These are phyloP conservation scores for Ochotona curzoniae DNA, from an alignment of 2,113 vertebrate species.

Conservation along the genomic window DNA sequence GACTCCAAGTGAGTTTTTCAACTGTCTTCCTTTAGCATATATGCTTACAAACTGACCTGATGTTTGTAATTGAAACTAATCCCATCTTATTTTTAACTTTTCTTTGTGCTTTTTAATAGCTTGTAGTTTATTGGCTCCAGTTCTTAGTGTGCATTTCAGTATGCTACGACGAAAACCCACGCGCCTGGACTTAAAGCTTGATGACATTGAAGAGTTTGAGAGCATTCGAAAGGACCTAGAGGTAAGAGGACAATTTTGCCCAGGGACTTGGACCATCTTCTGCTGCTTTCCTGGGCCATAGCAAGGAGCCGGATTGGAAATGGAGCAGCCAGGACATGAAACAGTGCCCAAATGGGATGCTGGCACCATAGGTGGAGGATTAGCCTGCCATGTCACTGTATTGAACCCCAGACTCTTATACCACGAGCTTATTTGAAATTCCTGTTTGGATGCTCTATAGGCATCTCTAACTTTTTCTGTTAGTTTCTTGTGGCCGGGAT, in stretches of 20 bases:
- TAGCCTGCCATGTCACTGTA: no score
- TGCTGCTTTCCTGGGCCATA: no score
- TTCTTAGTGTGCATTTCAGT: constrained; percentile 13
- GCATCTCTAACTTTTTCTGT: neutral
- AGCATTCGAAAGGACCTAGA: constrained; percentile 95
- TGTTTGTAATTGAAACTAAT: constrained; percentile 6
- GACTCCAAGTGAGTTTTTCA: neutral
- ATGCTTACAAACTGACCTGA: constrained; percentile 25
- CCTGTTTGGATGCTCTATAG: neutral
- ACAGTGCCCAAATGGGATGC: no score
- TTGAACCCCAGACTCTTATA: neutral
- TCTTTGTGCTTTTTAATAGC: constrained; percentile 47
- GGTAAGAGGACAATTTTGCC: constrained; percentile 83
- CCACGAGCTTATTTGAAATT: constrained; percentile 12
- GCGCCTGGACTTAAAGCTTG: constrained; percentile 95
- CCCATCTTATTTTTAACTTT: neutral
- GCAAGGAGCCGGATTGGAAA: no score
- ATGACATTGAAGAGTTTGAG: constrained; percentile 97
- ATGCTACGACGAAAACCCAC: constrained; percentile 97
- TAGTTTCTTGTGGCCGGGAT: neutral
- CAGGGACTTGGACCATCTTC: neutral
- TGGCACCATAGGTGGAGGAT: no score
- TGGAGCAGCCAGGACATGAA: no score
- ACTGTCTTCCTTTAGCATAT: neutral
- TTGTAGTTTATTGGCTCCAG: constrained; percentile 17